phyloP scores from a whole-genome alignment of 2,113 vertebrate species.

The Leptobrachium leishanense region DNA sequence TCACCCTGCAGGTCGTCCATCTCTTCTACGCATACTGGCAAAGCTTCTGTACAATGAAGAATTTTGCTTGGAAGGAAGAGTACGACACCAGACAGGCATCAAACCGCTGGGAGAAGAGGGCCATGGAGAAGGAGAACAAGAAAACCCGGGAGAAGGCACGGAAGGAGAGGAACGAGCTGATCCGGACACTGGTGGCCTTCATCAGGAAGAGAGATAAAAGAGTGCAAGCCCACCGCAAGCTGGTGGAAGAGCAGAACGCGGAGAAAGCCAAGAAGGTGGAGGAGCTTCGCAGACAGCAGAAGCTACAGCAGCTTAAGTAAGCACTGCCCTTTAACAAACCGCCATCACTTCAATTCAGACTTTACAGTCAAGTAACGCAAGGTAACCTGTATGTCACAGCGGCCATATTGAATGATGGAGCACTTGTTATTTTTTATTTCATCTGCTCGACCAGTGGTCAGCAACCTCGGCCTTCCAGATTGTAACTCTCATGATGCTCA shows the following conservation, averaged over 20 bases:
- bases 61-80: conserved; percentile 94
- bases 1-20: conserved; percentile 79
- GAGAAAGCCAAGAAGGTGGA: conserved; percentile 86
- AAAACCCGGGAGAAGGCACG: conserved; percentile 86
- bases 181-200: conserved; percentile 89
- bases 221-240: conserved; percentile 88
- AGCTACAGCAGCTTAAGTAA: conserved; percentile 86
- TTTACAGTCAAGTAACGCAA: too few relatives aligned
- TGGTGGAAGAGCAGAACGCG: conserved; percentile 89
- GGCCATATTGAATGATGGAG: too few relatives aligned
- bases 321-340: conserved; percentile 35
- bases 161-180: conserved; percentile 86
- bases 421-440: too few relatives aligned
- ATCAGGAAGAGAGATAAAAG: conserved; percentile 89
- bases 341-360: too few relatives aligned
- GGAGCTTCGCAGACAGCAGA: conserved; percentile 84
- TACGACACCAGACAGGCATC: conserved; percentile 91
- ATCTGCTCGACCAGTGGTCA: too few relatives aligned
- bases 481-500: too few relatives aligned
- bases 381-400: too few relatives aligned
- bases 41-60: conserved; percentile 92
- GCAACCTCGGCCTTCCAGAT: too few relatives aligned
- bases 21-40: conserved; percentile 95
- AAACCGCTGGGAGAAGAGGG: conserved; percentile 95
- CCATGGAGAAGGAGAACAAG: conserved; percentile 98